Evolutionary conservation across 2,113 vertebrate species (phyloP).

Genomic region (Phalacrocorax carbo): DNA sequence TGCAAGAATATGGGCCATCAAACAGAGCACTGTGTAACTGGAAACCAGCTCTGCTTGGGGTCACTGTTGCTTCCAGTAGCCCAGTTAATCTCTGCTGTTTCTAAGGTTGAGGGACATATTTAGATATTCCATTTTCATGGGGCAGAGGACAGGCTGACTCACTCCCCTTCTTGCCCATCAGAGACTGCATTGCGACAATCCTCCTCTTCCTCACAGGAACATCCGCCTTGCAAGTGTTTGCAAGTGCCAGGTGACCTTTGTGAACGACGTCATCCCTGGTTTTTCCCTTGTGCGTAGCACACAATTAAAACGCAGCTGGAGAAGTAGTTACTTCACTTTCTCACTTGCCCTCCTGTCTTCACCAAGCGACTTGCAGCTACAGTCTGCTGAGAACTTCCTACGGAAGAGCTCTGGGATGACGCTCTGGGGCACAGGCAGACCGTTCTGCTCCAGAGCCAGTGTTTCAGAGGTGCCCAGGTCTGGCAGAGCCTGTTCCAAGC

Average conservation of each 20-base stretch:
- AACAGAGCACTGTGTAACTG: neutral
- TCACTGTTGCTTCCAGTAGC: neutral
- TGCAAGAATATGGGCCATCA: neutral
- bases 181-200: neutral
- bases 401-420: neutral
- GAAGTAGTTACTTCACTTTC: neutral
- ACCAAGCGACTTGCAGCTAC: neutral
- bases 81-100: neutral
- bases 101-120: neutral
- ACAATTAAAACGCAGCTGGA: neutral
- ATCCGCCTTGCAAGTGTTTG: neutral
- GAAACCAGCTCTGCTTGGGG: neutral
- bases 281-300: neutral
- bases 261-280: neutral
- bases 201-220: constrained; percentile 16
- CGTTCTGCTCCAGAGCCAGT: neutral
- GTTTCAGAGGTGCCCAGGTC: neutral
- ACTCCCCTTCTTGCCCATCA: neutral
- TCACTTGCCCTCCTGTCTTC: neutral
- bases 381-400: neutral
- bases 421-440: neutral
- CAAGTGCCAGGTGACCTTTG: neutral
- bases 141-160: neutral
- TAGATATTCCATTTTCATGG: neutral
- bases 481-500: neutral